Evolutionary conservation across 2,888 invertebrate genomes (phyloP).

Genomic region (Athetis lepigone): DNA sequence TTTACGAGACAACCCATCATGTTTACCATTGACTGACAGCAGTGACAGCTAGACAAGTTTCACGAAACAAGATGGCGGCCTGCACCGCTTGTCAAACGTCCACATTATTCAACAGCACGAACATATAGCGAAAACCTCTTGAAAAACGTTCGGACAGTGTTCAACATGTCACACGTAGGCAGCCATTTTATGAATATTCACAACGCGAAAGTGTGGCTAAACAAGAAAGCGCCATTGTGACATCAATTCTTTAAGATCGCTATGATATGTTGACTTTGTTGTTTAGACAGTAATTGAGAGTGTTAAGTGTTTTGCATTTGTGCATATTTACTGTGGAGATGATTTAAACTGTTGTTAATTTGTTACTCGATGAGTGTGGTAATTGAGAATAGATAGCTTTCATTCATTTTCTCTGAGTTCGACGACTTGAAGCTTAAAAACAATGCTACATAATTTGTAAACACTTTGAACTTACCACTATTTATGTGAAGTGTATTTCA

Average conservation of each 20-base stretch:
- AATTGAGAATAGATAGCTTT: slow-evolving; percentile 3
- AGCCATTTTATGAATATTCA: slow-evolving; percentile 55
- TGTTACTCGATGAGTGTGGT: slow-evolving; percentile 19
- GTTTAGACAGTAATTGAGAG: slow-evolving; percentile 42
- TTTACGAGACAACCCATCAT: not conserved
- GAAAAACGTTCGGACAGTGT: slow-evolving; percentile 18
- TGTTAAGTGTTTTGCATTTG: slow-evolving; percentile 43
- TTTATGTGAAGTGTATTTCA: no score
- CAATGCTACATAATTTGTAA: no score
- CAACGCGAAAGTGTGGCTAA: slow-evolving; percentile 46
- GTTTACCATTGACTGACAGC: not conserved
- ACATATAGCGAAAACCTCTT: slow-evolving; percentile 32
- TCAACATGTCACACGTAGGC: slow-evolving; percentile 8
- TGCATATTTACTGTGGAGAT: slow-evolving; percentile 24
- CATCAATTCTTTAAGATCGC: slow-evolving; percentile 35
- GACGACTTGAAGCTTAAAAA: no score
- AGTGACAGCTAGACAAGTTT: not conserved
- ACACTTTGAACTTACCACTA: no score
- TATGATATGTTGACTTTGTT: slow-evolving; percentile 43
- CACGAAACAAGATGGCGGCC: slow-evolving; percentile 11
- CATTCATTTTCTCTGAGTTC: not conserved
- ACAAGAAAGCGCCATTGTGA: slow-evolving; percentile 49
- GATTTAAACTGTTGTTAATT: slow-evolving; percentile 31
- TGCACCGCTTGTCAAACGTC: slow-evolving; percentile 25
- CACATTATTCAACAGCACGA: slow-evolving; percentile 45